Base-by-base conservation (phyloP, 2,113 vertebrate species). In the Mohoua ochrocephala region DNA sequence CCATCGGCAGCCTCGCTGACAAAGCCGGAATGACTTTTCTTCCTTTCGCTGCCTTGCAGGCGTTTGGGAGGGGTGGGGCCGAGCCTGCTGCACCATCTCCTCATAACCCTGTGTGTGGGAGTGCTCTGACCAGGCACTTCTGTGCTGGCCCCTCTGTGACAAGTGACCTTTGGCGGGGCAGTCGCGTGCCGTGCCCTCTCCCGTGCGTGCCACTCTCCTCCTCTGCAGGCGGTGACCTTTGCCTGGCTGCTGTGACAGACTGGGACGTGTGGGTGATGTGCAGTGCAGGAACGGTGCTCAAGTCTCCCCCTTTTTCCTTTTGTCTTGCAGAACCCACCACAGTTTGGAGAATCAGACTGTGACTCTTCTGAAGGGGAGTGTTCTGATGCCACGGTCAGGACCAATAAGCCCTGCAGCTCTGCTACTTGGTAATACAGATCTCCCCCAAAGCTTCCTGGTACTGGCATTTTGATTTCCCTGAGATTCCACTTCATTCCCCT, bases 301-400 rank as follows among this genome's bases (percentile, higher is more conserved):
- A 10, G 30, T 42, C 64, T 76, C 30, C 47, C 45, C 30, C 33
- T 91, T 84, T 85, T 84, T 85, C 39, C 68, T 91, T 97, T 87
- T 78, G 60, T 75, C 95, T 96, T 96, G 54, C 97, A 99, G 99
- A 99, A 99, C 96, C 98, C 99, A 13, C 97, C 98, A 44, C 99
- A 99, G 97, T 99, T 99, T 96, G 98, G 98, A 84, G 99, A 99
- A 91, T 99, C 99, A 1, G 99, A 99, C 97, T 99, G 99, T 73
- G 99, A 99, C 97, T 98, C 99, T 37, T 99, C 99, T 7, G 99
- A 99, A 64, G 99, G 99, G 2, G 99, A 99, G 87, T 99, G 99
- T 97, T 99, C 99, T 8, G 99, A 99, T 86, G 98, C 99, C 97
- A 99, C 99, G 1, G 99, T 99, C 81, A 98, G 99, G 97, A 99